Conservation (phyloP, 2,888 invertebrate species). For the Orchesellides sinensis region DNA sequence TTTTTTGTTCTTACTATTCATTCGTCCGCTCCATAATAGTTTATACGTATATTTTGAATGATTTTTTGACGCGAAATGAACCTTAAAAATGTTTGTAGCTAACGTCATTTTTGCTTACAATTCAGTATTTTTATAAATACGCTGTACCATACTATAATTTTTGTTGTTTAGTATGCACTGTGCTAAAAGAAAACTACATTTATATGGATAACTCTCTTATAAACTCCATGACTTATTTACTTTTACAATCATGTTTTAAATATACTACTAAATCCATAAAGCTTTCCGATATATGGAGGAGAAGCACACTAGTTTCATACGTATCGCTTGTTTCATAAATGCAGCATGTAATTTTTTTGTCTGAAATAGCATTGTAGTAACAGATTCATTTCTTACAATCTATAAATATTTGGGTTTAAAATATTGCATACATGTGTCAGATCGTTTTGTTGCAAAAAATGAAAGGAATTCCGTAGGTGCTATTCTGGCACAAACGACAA, state of each 20-base stretch:
- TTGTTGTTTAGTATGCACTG: background rate
- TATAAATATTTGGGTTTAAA: background rate
- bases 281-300: slow-evolving; percentile 19
- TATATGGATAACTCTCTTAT: background rate
- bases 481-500: too few species aligned
- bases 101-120: background rate
- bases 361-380: background rate
- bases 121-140: background rate
- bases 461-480: too few species aligned
- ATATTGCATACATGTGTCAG: too few species aligned
- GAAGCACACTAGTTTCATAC: slow-evolving; percentile 57
- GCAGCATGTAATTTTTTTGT: background rate
- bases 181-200: slow-evolving; percentile 24
- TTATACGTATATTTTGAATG: slow-evolving; percentile 21
- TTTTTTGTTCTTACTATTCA: slow-evolving; percentile 26
- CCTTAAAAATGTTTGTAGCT: background rate
- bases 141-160: background rate
- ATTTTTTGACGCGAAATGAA: slow-evolving; percentile 8
- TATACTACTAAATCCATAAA: slow-evolving; percentile 17
- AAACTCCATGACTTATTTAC: slow-evolving; percentile 17
- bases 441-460: too few species aligned
- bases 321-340: slow-evolving; percentile 50
- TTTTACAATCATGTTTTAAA: background rate
- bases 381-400: background rate
- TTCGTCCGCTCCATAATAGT: slow-evolving; percentile 11